phyloP scores from a whole-genome alignment of 2,113 vertebrate species.

The Peucedramus taeniatus region DNA sequence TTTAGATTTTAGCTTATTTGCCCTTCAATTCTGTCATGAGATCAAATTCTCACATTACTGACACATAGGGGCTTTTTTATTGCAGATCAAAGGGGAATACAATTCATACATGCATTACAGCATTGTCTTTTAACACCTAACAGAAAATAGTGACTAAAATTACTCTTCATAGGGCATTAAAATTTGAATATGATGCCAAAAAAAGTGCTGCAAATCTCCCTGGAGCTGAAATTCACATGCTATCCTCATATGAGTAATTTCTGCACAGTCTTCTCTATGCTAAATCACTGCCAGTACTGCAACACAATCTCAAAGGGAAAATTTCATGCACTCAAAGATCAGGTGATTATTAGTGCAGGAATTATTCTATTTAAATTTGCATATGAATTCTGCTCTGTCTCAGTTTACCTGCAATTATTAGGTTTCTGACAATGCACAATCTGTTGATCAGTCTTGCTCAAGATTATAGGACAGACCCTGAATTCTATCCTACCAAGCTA shows the following conservation, averaged over 20 bases:
- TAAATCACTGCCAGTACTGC: neutral
- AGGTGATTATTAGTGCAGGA: neutral
- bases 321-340: neutral
- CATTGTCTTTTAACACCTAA: neutral
- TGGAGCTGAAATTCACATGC: neutral
- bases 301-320: neutral
- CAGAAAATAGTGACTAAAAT: neutral
- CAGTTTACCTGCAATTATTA: neutral
- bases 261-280: neutral
- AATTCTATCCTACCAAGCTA: neutral
- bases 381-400: neutral
- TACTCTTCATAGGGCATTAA: neutral
- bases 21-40: constrained; percentile 11
- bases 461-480: neutral
- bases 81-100: neutral
- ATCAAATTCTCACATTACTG: constrained; percentile 13
- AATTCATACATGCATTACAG: neutral
- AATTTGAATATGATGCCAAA: neutral
- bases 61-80: neutral
- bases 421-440: neutral
- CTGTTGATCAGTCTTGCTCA: neutral
- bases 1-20: constrained; percentile 45
- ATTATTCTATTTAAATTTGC: neutral
- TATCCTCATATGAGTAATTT: neutral
- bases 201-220: neutral